Evolutionary conservation across 2,797 vertebrate genomes (phyloP), one percentile per base, ranked within the genome.

Genomic region (Pipistrellus nathusii): DNA sequence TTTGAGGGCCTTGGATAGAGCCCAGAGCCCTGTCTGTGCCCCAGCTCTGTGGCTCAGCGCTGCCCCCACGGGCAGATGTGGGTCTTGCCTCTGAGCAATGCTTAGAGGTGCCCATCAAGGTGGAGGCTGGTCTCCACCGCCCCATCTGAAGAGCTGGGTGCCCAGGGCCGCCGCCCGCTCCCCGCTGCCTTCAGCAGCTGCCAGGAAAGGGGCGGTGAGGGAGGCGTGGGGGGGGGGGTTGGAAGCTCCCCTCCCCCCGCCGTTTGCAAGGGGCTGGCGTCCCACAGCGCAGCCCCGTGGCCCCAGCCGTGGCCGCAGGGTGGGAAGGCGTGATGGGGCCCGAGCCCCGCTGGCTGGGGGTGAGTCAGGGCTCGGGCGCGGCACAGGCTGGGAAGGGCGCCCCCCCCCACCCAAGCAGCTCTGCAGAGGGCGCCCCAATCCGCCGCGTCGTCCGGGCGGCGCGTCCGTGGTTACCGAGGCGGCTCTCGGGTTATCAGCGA

Each of bases 401-500:
- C n/a, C n/a, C n/a, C n/a, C n/a, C n/a, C n/a, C n/a, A n/a, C n/a
- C n/a, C 0, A 2, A 17, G 76, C 30, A 0, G 41, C 93, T 72
- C 89, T 35, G 68, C 76, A 38, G 32, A 77, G 68, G 80, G 73
- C 46, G 10, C 35, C 17, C 11, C 2, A 44, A 69, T 86, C 48
- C 66, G 86, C 78, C 2, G 0, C 32, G 90, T 57, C 78, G 0
- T 66, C 82, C 88, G 80, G 35, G 8, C 12, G 0, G 4, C 27
- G 55, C 88, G 92, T 53, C 7, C 1, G 14, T 84, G 72, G 78
- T 85, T 73, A 88, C 92, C 87, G 9, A 84, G 94, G 93, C 95
- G 95, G 95, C 27, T n/a, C 87, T 10, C 9, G 7, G 96, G 93
- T 97, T 97, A 96, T 97, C 96, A 91, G 89, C 8, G 12, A 91